Evolutionary conservation across 53 echinoderm and acorn worm genomes (phyloP).

Genomic region (Astropecten irregularis): DNA sequence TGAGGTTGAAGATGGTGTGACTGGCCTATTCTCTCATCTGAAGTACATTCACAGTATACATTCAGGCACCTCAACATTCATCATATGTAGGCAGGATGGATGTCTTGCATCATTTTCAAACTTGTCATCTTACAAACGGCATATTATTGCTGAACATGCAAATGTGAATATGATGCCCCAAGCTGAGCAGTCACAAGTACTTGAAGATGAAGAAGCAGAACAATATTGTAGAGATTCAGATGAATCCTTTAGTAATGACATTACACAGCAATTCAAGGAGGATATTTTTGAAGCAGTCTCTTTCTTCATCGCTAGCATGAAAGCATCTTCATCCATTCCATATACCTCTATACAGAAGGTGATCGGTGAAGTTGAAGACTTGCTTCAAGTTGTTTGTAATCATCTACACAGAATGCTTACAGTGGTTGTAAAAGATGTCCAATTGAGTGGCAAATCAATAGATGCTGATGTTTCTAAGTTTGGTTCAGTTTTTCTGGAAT

Average conservation of each 20-base stretch:
- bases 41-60: constrained; percentile 2
- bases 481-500: background rate
- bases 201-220: background rate
- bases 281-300: background rate
- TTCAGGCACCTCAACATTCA: background rate
- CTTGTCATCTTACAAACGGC: constrained; percentile 4
- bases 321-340: constrained; percentile 3
- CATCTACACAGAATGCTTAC: background rate
- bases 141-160: background rate
- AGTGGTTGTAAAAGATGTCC: background rate
- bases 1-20: constrained; percentile 1
- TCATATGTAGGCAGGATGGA: background rate
- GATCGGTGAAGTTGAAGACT: background rate
- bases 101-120: background rate
- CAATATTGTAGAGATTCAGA: background rate
- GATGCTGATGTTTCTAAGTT: background rate
- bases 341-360: constrained; percentile 15
- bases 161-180: background rate
- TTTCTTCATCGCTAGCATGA: background rate
- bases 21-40: background rate
- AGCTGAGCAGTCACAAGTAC: background rate
- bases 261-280: background rate
- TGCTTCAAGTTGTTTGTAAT: background rate
- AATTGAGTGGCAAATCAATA: background rate
- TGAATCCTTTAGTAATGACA: background rate